Conservation (phyloP, 92 coral and sea anemone species). For the Desmophyllum pertusum region DNA sequence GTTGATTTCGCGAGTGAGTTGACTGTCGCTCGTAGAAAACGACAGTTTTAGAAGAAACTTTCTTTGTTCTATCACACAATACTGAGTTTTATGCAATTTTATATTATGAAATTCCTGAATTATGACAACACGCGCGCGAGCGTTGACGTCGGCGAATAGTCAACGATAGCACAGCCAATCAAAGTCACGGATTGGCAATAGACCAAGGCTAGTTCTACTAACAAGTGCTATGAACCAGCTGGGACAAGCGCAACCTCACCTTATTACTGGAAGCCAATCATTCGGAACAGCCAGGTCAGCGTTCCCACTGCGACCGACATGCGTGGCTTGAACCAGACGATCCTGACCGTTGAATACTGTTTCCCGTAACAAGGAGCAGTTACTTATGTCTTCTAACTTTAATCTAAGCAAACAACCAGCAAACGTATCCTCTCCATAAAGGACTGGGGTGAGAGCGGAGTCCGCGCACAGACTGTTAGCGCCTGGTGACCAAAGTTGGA, state of each 20-base stretch:
- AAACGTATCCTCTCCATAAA: constrained; percentile 74
- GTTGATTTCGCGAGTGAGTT: too few relatives aligned
- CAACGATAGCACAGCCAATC: too few relatives aligned
- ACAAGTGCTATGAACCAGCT: too few relatives aligned
- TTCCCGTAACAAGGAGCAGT: constrained; percentile 80
- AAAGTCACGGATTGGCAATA: too few relatives aligned
- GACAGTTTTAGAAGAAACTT: too few relatives aligned
- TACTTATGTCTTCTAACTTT: constrained; percentile 81
- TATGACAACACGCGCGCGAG: too few relatives aligned
- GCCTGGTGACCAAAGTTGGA: constrained; percentile 78
- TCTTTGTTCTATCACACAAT: too few relatives aligned
- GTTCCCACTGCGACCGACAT: constrained; percentile 92
- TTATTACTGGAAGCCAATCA: constrained; percentile 89
- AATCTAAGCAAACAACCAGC: constrained; percentile 84
- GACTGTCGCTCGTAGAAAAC: too few relatives aligned
- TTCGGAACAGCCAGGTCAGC: constrained; percentile 59
- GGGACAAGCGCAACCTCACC: constrained; percentile 48
- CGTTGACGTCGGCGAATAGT: too few relatives aligned
- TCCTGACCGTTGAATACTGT: constrained; percentile 77
- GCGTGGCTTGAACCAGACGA: constrained; percentile 81
- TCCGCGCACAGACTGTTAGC: constrained; percentile 75
- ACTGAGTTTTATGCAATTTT: too few relatives aligned
- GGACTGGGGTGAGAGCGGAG: constrained; percentile 59
- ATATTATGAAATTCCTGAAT: too few relatives aligned
- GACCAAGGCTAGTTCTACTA: too few relatives aligned